Percentiles rank a stretch among this genome's conserved stretches.
Evolutionary conservation across 2,113 vertebrate species (phyloP).

Genomic region (Cyanoderma ruficeps): DNA sequence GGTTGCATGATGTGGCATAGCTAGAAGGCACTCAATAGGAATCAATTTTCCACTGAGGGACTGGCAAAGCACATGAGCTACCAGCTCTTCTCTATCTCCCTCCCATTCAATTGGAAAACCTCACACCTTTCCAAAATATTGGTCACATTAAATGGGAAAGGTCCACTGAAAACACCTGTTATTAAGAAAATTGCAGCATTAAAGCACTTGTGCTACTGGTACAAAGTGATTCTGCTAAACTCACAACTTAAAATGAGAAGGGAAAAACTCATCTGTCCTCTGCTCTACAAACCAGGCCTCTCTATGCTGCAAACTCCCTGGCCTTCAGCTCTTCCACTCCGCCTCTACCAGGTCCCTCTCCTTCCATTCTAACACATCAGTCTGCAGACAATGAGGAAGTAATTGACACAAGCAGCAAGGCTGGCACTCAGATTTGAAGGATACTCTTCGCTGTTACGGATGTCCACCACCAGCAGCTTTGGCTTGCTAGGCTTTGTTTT

Average conservation of each 20-base stretch:
- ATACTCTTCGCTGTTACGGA: slow-evolving; percentile 95
- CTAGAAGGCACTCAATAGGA: not conserved
- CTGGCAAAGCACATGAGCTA: not conserved
- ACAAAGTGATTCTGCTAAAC: not conserved
- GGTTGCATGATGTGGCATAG: not conserved
- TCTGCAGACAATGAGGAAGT: not conserved
- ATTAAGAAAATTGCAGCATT: not conserved
- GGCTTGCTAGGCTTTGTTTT: slow-evolving; percentile 88
- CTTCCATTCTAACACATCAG: not conserved
- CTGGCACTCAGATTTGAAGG: slow-evolving; percentile 72
- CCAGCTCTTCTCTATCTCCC: not conserved
- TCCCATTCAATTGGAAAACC: not conserved
- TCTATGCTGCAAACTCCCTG: not conserved
- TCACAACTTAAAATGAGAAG: not conserved
- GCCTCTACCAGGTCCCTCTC: not conserved
- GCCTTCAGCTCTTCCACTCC: not conserved
- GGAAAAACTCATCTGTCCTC: not conserved
- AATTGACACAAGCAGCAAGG: not conserved
- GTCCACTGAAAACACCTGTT: not conserved
- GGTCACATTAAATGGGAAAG: not conserved
- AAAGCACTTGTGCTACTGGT: not conserved
- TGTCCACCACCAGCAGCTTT: slow-evolving; percentile 93
- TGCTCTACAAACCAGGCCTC: not conserved
- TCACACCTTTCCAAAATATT: not conserved
- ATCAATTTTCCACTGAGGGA: not conserved